These are phyloP conservation scores for Callipepla squamata DNA, from an alignment of 2,113 vertebrate genomes.

Conservation along the genomic window DNA sequence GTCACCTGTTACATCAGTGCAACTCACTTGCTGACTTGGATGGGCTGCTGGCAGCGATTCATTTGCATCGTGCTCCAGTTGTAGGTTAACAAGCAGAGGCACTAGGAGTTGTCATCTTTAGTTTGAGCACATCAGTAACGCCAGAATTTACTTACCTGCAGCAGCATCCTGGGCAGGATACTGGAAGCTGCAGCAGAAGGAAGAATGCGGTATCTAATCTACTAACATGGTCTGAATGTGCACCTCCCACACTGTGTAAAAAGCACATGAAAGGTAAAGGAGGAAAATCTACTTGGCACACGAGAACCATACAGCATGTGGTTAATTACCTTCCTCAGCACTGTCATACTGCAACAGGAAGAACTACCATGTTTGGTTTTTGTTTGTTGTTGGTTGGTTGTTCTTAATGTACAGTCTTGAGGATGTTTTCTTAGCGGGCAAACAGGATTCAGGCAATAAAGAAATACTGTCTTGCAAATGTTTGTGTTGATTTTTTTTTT, in stretches of 20 bases:
- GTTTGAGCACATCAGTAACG: not conserved
- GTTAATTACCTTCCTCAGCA: not conserved
- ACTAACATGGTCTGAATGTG: fast-evolving
- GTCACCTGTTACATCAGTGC: not conserved
- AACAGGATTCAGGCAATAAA: slow-evolving; percentile 29
- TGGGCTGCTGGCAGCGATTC: not conserved
- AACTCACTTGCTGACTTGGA: not conserved
- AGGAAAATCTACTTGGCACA: not conserved
- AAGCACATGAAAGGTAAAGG: not conserved
- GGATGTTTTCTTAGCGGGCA: not conserved
- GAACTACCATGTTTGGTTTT: not conserved
- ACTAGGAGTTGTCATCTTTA: not conserved
- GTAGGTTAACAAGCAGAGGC: not conserved
- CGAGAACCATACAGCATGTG: no score
- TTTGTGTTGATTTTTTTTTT: not conserved
- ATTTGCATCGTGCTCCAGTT: not conserved
- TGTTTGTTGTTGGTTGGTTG: not conserved
- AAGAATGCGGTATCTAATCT: not conserved
- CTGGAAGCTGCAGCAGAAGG: not conserved
- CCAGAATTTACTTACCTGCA: not conserved
- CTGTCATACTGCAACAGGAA: not conserved
- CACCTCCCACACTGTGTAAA: not conserved
- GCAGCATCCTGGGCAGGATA: not conserved
- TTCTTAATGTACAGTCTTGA: not conserved
- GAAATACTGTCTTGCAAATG: not conserved